Conservation (phyloP, 2,113 vertebrate species). For the Scytalopus superciliaris region DNA sequence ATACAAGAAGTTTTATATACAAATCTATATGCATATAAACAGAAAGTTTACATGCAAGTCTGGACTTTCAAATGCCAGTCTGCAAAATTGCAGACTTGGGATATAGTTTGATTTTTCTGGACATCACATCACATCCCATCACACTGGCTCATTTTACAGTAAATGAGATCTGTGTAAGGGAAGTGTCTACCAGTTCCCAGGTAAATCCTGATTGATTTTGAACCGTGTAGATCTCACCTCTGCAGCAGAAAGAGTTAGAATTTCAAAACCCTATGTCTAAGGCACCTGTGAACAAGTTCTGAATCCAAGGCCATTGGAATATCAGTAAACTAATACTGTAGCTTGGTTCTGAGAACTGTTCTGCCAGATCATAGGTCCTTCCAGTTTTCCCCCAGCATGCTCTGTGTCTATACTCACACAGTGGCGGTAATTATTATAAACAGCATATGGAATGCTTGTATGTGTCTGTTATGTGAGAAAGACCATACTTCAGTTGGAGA, state of each 20-base stretch:
- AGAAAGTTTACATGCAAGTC: neutral
- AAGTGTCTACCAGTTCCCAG: neutral
- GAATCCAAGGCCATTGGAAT: neutral
- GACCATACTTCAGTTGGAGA: neutral
- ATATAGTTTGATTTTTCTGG: neutral
- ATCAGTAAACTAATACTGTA: neutral
- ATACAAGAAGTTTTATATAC: neutral
- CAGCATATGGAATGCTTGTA: rapidly evolving
- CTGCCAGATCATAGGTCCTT: neutral
- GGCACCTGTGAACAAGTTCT: neutral
- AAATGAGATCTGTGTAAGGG: neutral
- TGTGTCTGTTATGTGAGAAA: neutral
- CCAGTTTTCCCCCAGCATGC: neutral
- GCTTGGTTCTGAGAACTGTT: neutral
- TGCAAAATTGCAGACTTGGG: neutral
- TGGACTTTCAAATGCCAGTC: neutral
- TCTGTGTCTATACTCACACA: neutral
- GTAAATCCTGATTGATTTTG: neutral
- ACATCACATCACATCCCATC: neutral
- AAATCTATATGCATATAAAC: neutral
- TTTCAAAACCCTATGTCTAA: neutral
- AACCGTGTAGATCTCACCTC: neutral
- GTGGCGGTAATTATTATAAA: neutral
- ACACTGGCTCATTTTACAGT: neutral
- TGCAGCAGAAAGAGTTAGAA: neutral